These are phyloP conservation scores for Orbicella faveolata DNA, from an alignment of 64 coral and sea anemone species.

Conservation along the genomic window DNA sequence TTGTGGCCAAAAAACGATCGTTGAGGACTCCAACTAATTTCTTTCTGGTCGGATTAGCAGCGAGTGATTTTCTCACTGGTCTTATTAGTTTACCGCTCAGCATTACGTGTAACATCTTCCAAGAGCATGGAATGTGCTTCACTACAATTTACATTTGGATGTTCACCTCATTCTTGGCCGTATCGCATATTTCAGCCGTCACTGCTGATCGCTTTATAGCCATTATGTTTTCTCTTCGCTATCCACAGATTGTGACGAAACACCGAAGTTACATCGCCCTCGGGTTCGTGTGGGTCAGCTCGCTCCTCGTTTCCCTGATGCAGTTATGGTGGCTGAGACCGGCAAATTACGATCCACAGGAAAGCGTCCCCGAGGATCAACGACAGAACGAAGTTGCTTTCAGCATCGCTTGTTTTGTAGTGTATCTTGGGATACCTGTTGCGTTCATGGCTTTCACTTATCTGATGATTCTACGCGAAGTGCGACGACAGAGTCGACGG, in stretches of 20 bases:
- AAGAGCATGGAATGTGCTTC: conserved; percentile 14
- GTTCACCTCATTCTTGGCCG: conserved; percentile 62
- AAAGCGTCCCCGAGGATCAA: background rate
- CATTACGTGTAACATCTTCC: conserved; percentile 44
- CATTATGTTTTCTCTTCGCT: conserved; percentile 65
- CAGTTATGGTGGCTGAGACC: conserved; percentile 57
- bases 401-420: conserved; percentile 36
- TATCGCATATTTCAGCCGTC: conserved; percentile 58
- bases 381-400: conserved; percentile 30
- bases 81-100: conserved; percentile 33
- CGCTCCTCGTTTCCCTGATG: conserved; percentile 31
- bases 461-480: conserved; percentile 40
- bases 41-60: conserved; percentile 55
- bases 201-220: conserved; percentile 71
- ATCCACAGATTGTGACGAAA: conserved; percentile 48
- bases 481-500: conserved; percentile 39
- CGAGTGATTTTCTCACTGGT: conserved; percentile 57
- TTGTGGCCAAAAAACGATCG: conserved; percentile 40
- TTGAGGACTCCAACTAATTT: conserved; percentile 60
- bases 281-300: conserved; percentile 30
- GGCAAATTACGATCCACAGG: background rate
- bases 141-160: conserved; percentile 30
- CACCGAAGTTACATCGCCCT: conserved; percentile 19
- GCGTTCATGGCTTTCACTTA: conserved; percentile 51
- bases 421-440: conserved; percentile 42